These are phyloP conservation scores for Philaethria dido DNA, from an alignment of 2,888 invertebrate species.

Conservation along the genomic window DNA sequence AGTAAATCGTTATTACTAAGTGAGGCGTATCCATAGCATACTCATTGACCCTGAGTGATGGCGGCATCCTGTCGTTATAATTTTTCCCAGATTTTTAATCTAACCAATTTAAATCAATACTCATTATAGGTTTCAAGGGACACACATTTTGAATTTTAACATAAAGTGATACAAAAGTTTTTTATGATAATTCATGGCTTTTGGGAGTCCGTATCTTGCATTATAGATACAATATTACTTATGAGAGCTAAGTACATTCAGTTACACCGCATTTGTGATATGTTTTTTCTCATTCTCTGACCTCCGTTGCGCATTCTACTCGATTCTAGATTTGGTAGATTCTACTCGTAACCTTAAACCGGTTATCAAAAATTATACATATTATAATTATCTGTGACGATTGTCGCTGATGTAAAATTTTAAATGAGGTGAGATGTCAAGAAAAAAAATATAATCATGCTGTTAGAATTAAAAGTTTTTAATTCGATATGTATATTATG, in stretches of 20 bases:
- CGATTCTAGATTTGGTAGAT: too few species aligned
- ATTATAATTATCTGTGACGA: too few species aligned
- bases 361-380: too few species aligned
- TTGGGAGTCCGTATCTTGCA: constrained; percentile 42
- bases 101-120: constrained; percentile 82
- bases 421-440: too few species aligned
- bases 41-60: constrained; percentile 56
- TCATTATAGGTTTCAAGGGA: constrained; percentile 81
- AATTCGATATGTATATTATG: too few species aligned
- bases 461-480: too few species aligned
- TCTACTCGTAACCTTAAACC: too few species aligned
- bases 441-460: too few species aligned
- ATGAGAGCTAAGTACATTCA: background rate
- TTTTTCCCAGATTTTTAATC: constrained; percentile 81
- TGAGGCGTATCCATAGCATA: constrained; percentile 57
- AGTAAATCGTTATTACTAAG: background rate
- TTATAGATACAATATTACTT: background rate
- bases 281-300: background rate
- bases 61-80: constrained; percentile 77
- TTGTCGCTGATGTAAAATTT: too few species aligned
- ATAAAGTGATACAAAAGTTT: constrained; percentile 75
- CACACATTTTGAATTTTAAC: constrained; percentile 76
- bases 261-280: background rate
- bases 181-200: constrained; percentile 80
- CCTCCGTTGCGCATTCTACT: too few species aligned